Conservation (phyloP, 2,888 invertebrate genomes). For the Dilophus febrilis region DNA sequence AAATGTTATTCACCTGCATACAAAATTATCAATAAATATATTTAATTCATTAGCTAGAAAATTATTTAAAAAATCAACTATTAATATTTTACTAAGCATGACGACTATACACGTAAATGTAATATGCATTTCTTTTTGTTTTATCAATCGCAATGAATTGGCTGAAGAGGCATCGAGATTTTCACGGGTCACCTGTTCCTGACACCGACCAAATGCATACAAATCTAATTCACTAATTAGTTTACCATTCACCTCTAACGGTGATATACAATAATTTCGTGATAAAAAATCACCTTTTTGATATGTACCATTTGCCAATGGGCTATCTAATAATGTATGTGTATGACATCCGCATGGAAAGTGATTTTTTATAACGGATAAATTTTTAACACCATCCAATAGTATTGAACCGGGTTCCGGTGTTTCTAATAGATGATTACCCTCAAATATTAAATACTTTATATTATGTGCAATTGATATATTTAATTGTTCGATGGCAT, state of each 20-base stretch:
- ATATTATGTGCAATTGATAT: slow-evolving; percentile 54
- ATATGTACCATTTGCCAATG: slow-evolving; percentile 49
- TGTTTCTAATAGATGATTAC: slow-evolving; percentile 67
- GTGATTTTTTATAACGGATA: slow-evolving; percentile 61
- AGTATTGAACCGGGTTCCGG: slow-evolving; percentile 49
- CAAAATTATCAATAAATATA: no score
- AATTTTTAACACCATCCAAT: slow-evolving; percentile 51
- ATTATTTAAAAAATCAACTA: no score
- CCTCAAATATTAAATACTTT: slow-evolving; percentile 52
- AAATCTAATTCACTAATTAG: slow-evolving; percentile 51
- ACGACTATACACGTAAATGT: no score
- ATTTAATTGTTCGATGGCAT: slow-evolving; percentile 58
- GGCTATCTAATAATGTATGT: slow-evolving; percentile 57
- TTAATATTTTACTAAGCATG: no score
- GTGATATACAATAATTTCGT: slow-evolving; percentile 73
- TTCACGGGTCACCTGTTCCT: slow-evolving; percentile 47
- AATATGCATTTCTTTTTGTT: no score
- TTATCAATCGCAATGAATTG: not conserved
- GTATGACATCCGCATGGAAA: slow-evolving; percentile 78
- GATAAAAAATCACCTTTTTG: slow-evolving; percentile 44
- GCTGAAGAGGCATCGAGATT: slow-evolving; percentile 38
- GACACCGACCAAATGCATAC: slow-evolving; percentile 46
- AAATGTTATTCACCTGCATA: no score
- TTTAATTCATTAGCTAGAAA: no score
- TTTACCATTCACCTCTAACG: slow-evolving; percentile 64